Base-by-base conservation (phyloP, 2,113 vertebrate species). In the Delphinus delphis region DNA sequence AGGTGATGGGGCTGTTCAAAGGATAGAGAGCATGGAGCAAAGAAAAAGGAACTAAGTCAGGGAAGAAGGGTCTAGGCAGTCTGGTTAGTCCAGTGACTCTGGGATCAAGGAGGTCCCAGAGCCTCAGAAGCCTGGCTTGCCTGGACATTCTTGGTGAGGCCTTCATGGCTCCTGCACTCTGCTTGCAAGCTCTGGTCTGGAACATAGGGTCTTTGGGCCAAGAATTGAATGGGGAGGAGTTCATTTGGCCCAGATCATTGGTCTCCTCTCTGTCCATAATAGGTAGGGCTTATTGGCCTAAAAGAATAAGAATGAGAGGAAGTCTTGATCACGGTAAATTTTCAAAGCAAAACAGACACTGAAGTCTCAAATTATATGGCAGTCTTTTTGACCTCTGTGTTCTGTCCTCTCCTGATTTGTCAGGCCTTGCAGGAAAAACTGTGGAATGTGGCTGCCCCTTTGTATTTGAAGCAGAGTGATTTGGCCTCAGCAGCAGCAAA, bases 381-480 rank as follows among this genome's bases (percentile, higher is more conserved):
- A 41, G 7, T 77, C 80, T 97, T 93, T 65, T 4, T 97, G 88
- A 93, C 8, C 0, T 67, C 62, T 73, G 13, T 95, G 36, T 53
- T 84, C 55, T 79, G 0, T 67, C 55, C 36, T 95, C 18, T 80
- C 36, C 21, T 87, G 15, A 11, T 83, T 50, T 73, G n/a, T 82
- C 60, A 99, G 99, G 99, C 99, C 71, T 98, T 99, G 95, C 99
- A 99, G 97, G 99, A 99, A 98, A 99, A 99, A 98, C 97, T 99
- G 91, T 99, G 99, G 99, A 99, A 99, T 18, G 99, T 99, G 97
- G 99, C 99, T 0, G 99, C 99, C 38, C 99, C 99, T 9, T 99
- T 99, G 2, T 99, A 99, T 98, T 98, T 99, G 92, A 99, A 99
- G 86, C 99, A 99, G 98, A 99, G 99, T 6, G 99, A 99, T 0